These are phyloP conservation scores for Drosophila ustulata DNA, from an alignment of 2,888 invertebrate species.

Conservation along the genomic window DNA sequence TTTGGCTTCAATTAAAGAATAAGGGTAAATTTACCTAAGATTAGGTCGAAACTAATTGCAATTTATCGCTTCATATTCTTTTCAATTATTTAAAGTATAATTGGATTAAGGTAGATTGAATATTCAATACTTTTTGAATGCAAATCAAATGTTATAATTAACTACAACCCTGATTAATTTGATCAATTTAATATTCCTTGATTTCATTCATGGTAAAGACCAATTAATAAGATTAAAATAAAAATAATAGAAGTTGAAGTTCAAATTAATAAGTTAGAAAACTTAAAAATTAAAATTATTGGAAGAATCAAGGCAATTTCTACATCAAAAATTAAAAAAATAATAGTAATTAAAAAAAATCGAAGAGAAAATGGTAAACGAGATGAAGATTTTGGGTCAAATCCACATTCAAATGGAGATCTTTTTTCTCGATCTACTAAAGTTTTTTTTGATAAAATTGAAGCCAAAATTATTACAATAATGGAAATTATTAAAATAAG, in stretches of 20 bases:
- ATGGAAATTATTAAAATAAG: too few species aligned
- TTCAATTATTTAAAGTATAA: too few species aligned
- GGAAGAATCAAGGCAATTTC: conserved; percentile 89
- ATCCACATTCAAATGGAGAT: too few species aligned
- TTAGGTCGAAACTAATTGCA: conserved; percentile 87
- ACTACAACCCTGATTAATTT: conserved; percentile 72
- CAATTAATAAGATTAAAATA: conserved; percentile 86
- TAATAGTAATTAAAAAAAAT: conserved; percentile 89
- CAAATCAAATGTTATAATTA: conserved; percentile 76
- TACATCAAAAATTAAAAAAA: conserved; percentile 90
- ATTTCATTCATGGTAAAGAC: conserved; percentile 86
- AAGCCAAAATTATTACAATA: too few species aligned
- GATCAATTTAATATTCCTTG: conserved; percentile 88
- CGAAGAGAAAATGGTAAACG: conserved; percentile 87
- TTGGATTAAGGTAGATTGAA: conserved; percentile 78
- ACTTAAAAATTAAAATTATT: conserved; percentile 85
- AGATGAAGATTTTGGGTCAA: too few species aligned
- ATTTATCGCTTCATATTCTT: conserved; percentile 85
- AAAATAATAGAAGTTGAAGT: conserved; percentile 83
- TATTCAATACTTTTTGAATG: conserved; percentile 84
- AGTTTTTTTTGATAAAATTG: too few species aligned
- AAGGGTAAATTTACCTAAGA: conserved; percentile 84
- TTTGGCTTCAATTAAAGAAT: conserved; percentile 85
- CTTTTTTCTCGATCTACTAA: too few species aligned
- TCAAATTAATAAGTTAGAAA: conserved; percentile 78